Evolutionary conservation across 2,888 invertebrate species (phyloP), one percentile per base, ranked within the genome.

Genomic region (Drosophila mayaguana): DNA sequence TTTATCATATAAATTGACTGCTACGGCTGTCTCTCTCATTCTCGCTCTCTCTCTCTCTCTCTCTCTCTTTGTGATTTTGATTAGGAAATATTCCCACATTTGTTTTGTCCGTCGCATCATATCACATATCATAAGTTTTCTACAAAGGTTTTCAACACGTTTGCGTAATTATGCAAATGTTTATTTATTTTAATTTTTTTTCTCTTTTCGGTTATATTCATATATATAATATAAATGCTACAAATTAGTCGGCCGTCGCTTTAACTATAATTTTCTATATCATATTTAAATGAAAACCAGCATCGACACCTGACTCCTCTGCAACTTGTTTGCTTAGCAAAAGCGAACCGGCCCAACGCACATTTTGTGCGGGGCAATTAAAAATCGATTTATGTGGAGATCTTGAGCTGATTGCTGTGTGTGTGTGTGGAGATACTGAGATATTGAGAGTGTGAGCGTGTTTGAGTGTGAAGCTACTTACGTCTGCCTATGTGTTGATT

Each of bases 161-260:
- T 82, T 82, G 74, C 80, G 74, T 77, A 87, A 88, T 83, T 85
- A 84, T 84, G 88, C 69, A 88, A 80, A 84, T 88, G 34, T 63
- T 25, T 2, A 42, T 50, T 48, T 60, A 50, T 46, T 46, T 46
- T 25, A 5, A 16, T 16, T 46, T 16, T 48, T 48, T 48, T n/a
- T 11, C n/a, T 28, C 2, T n/a, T 3, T 18, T 50, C 14, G 14
- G 3, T 7, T 51, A 14, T 51, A 51, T 62, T 40, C 53, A 51
- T 50, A 51, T 65, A 67, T 40, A 45, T 22, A 45, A 16, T 22
- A 63, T 57, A 77, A 83, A 80, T 70, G 77, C 61, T 75, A 82
- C 85, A 84, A 83, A 83, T 87, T 80, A 85, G 85, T 63, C 63
- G 55, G 8, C 34, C 53, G 22, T 22, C 46, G 63, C 57, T 46